Base-by-base conservation (phyloP, 2,888 invertebrate species). In the Torymus auratus region DNA sequence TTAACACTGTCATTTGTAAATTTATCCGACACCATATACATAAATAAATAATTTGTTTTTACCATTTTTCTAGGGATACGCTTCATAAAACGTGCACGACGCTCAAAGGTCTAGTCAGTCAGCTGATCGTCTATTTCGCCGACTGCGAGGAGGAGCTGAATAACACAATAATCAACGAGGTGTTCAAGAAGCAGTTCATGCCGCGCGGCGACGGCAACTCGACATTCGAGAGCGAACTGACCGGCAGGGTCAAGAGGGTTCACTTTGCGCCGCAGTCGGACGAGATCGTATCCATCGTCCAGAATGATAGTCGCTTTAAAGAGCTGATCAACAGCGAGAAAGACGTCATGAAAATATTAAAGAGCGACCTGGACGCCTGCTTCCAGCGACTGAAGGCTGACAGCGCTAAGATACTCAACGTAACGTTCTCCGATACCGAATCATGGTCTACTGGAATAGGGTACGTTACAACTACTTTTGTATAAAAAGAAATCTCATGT, bases 111-210 rank as follows among this genome's bases (percentile, higher is more conserved):
- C 92, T 94, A 52, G 92, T 96, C 80, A 92, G 93, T 0, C 95
- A 96, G 88, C 91, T 96, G 86, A 93, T 95, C 65, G 94, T 94
- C 87, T 96, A 95, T 90, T 95, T 96, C 87, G 93, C 93, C 10
- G 92, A 94, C 84, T 96, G 96, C 70, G 96, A 96, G 89, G 95
- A 95, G 88, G 96, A 96, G 89, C 92, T 96, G 58, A 96, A 96
- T 91, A 94, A 93, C 84, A 95, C 95, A 14, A 91, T 96, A 69
- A 93, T 95, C 0, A 94, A 94, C 70, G 94, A 94, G 86, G 91
- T 95, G 62, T 80, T 93, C 67, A 93, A 92, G 56, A 89, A 92
- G 78, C 80, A 74, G 55, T 56, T 68, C 80, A 83, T 85, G 0
- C 86, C 86, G 2, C 84, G 87, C 67, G 69, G 75, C 2, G 83